phyloP scores from a whole-genome alignment of 2,797 vertebrate genomes.

The Decapterus maruadsi region DNA sequence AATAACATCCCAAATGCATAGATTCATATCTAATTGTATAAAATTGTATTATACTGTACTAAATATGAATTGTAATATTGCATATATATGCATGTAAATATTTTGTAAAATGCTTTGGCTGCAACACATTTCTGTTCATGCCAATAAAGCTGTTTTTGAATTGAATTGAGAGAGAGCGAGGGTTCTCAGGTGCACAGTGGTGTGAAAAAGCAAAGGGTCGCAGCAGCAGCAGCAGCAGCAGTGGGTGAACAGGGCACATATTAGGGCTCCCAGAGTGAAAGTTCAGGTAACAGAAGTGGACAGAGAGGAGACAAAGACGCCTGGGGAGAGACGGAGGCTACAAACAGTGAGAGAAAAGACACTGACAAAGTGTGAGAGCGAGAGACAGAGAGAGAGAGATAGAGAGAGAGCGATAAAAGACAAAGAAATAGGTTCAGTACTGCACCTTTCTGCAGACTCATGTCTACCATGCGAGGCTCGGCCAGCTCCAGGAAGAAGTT shows the following conservation, averaged over 20 bases:
- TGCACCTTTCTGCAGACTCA: constrained; percentile 99
- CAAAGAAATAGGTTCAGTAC: constrained; percentile 86
- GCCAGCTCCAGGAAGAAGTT: constrained; percentile 99
- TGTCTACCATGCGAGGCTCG: constrained; percentile 98
- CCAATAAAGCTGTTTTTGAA: too few species aligned
- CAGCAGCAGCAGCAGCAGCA: background rate
- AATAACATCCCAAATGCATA: too few species aligned
- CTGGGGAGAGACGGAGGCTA: background rate
- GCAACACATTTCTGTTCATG: too few species aligned
- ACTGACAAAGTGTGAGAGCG: constrained; percentile 22
- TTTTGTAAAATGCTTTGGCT: too few species aligned
- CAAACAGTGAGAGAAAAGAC: constrained; percentile 17
- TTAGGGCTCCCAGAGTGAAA: constrained; percentile 8
- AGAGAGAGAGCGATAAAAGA: constrained; percentile 30
- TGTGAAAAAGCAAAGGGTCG: background rate
- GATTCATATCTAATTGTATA: too few species aligned
- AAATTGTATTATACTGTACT: too few species aligned
- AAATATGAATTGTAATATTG: too few species aligned
- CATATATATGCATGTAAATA: too few species aligned
- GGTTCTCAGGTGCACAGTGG: background rate
- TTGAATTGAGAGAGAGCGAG: constrained; percentile 2
- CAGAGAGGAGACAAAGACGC: constrained; percentile 29
- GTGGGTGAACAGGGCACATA: background rate
- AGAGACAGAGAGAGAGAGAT: constrained; percentile 8
- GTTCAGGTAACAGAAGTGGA: constrained; percentile 20